These are phyloP conservation scores for Hydropotes inermis DNA, from an alignment of 2,113 vertebrate genomes.

Conservation along the genomic window DNA sequence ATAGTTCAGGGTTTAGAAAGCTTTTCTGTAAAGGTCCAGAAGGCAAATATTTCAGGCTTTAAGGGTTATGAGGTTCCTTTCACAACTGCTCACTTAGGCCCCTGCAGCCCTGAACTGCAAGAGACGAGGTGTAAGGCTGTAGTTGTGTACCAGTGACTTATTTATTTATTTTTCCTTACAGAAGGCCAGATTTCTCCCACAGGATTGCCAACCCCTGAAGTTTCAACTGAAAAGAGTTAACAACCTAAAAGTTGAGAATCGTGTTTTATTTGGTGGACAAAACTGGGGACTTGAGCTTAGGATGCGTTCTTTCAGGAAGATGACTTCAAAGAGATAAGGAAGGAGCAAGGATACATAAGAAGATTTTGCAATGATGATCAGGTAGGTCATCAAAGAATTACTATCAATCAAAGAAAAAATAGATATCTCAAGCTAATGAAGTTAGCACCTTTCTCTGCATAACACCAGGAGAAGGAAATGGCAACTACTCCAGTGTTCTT, in stretches of 20 bases:
- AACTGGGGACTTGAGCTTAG: neutral
- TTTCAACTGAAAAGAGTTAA: neutral
- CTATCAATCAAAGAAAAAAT: neutral
- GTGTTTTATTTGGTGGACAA: neutral
- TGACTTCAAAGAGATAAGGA: neutral
- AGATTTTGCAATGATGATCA: neutral
- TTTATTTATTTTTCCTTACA: neutral
- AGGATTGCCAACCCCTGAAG: neutral
- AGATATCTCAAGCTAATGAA: neutral
- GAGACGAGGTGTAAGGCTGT: fast-evolving
- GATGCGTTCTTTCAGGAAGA: neutral
- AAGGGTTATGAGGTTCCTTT: neutral
- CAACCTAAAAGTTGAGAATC: neutral
- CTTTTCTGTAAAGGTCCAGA: neutral
- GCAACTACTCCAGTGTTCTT: neutral
- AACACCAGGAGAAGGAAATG: neutral
- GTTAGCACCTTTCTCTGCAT: neutral
- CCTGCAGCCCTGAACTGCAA: fast-evolving
- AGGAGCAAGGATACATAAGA: neutral
- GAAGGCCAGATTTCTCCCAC: neutral
- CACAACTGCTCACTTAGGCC: neutral
- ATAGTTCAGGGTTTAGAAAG: neutral
- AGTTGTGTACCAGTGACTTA: neutral
- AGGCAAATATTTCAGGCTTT: neutral
- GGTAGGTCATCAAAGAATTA: neutral